Evolutionary conservation across 2,888 invertebrate genomes (phyloP).

Genomic region (Leptopilina myrica): DNA sequence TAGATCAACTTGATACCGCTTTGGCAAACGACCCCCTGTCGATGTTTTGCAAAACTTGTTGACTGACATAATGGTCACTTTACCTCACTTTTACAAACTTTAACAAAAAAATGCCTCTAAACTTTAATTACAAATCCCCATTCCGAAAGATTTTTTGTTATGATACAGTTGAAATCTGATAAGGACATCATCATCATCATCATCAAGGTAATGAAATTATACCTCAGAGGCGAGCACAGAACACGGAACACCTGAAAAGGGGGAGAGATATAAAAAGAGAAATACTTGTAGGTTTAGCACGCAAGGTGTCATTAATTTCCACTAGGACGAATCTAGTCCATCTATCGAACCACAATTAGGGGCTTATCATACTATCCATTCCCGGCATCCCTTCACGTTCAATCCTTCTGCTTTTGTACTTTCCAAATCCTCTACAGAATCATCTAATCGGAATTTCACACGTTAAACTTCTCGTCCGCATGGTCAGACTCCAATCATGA

Average conservation of each 20-base stretch:
- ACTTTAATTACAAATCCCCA: too few species aligned
- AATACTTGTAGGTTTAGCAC: background rate
- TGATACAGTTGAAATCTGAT: too few species aligned
- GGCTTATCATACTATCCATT: conserved; percentile 60
- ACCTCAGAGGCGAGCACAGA: too few species aligned
- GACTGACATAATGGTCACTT: conserved; percentile 4
- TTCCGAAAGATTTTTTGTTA: too few species aligned
- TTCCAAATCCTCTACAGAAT: conserved; percentile 42
- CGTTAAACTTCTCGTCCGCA: conserved; percentile 51
- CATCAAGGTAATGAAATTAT: too few species aligned
- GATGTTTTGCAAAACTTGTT: background rate
- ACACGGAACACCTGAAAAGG: too few species aligned
- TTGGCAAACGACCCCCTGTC: conserved; percentile 28
- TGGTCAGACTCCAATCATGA: conserved; percentile 59
- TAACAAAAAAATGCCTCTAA: too few species aligned
- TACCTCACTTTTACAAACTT: background rate
- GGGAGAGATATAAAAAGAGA: background rate
- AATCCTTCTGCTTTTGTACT: conserved; percentile 42
- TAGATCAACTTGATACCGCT: conserved; percentile 47
- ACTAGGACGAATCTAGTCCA: conserved; percentile 48
- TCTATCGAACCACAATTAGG: conserved; percentile 56
- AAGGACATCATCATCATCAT: too few species aligned
- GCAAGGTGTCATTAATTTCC: conserved; percentile 54
- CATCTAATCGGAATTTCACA: conserved; percentile 46
- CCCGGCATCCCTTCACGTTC: conserved; percentile 50